A percentile compares a stretch with the other conserved stretches of the same genome.
Evolutionary conservation across 2,888 invertebrate genomes (phyloP).

Genomic region (Anodontia alba): DNA sequence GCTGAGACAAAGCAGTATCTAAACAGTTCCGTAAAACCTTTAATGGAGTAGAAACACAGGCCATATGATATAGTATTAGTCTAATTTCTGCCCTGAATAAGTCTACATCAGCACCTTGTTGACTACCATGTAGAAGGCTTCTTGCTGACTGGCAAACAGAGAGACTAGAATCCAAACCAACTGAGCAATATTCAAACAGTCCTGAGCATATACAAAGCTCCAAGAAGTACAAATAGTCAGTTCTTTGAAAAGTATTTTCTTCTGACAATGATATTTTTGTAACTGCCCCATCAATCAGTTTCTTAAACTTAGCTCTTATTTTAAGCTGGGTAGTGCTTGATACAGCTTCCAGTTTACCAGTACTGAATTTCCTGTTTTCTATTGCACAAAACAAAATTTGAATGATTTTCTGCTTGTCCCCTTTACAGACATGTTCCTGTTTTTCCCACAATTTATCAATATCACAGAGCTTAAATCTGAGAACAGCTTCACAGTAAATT

Average conservation of each 20-base stretch:
- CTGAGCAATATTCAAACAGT: constrained; percentile 79
- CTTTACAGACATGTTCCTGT: constrained; percentile 14
- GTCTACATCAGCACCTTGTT: constrained; percentile 23
- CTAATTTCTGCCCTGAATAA: constrained; percentile 58
- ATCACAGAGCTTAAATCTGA: constrained; percentile 51
- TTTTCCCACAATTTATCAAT: constrained; percentile 29
- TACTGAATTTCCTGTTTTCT: constrained; percentile 62
- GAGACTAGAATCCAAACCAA: constrained; percentile 64
- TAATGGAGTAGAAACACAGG: constrained; percentile 64
- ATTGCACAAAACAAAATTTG: constrained; percentile 57
- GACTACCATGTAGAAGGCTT: not conserved
- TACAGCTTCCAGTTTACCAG: constrained; percentile 34
- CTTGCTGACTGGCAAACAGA: constrained; percentile 28
- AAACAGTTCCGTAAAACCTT: constrained; percentile 68
- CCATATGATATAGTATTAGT: constrained; percentile 74
- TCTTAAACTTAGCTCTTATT: constrained; percentile 50
- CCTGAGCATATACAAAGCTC: constrained; percentile 74
- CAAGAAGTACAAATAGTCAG: constrained; percentile 16
- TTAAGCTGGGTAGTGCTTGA: constrained; percentile 53
- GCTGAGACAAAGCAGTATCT: constrained; percentile 68
- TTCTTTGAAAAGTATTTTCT: not conserved
- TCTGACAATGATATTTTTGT: constrained; percentile 19
- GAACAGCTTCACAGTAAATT: constrained; percentile 63
- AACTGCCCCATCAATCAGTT: constrained; percentile 33
- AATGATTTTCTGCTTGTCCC: constrained; percentile 41